These are phyloP conservation scores for Semnornis frantzii DNA, from an alignment of 2,113 vertebrate species.

Conservation along the genomic window DNA sequence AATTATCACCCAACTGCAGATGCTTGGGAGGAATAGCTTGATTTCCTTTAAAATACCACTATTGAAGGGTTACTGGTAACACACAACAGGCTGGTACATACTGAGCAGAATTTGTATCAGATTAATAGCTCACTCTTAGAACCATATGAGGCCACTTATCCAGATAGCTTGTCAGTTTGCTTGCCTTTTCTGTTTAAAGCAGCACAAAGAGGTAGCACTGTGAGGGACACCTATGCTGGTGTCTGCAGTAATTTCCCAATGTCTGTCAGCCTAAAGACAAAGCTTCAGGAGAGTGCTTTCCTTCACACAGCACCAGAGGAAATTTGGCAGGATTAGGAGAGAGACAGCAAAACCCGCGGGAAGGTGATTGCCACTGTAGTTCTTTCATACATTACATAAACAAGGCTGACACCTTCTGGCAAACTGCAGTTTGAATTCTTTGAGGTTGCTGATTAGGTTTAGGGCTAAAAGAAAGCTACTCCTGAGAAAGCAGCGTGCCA, in stretches of 20 bases:
- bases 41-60: not conserved
- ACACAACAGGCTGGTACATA: not conserved
- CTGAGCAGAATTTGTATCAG: slow-evolving; percentile 1
- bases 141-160: slow-evolving; percentile 6
- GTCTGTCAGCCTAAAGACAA: slow-evolving; percentile 53
- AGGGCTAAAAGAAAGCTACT: not conserved
- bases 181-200: not conserved
- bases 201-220: slow-evolving; percentile 23
- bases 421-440: not conserved
- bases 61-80: slow-evolving; percentile 26
- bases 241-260: slow-evolving; percentile 32
- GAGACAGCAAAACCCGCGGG: not conserved
- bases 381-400: not conserved
- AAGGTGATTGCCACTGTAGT: not conserved
- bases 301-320: slow-evolving; percentile 39
- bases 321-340: slow-evolving; percentile 34
- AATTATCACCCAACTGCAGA: not conserved
- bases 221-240: not conserved
- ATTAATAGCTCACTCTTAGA: slow-evolving; percentile 35
- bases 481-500: not conserved
- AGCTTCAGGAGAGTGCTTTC: slow-evolving; percentile 28
- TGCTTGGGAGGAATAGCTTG: not conserved
- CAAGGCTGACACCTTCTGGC: slow-evolving; percentile 78
- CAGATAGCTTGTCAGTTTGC: not conserved
- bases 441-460: not conserved